A percentile compares a stretch with the other conserved stretches of the same genome.
phyloP scores from a whole-genome alignment of 2,888 invertebrate genomes.

The Pristionchus entomophagus region DNA sequence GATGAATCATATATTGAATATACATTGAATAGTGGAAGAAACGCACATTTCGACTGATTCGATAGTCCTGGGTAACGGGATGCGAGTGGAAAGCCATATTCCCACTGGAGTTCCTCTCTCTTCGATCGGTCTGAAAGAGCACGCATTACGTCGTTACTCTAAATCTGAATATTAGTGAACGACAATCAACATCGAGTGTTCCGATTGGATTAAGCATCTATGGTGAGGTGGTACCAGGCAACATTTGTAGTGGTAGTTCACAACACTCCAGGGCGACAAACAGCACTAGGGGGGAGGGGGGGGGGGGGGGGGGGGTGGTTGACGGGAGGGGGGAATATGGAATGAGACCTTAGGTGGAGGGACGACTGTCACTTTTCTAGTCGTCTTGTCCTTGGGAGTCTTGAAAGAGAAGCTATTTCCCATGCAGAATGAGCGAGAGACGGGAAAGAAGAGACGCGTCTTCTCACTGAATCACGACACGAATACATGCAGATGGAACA shows the following conservation, averaged over 20 bases:
- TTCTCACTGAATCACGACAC: constrained; percentile 41
- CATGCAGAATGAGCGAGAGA: constrained; percentile 32
- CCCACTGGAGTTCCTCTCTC: background rate
- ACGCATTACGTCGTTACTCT: background rate
- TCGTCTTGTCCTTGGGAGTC: constrained; percentile 26
- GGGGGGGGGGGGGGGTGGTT: background rate
- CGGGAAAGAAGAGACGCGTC: constrained; percentile 20
- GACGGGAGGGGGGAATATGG: background rate
- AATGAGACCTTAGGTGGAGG: constrained; percentile 24
- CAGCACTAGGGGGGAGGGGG: background rate
- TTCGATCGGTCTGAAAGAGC: constrained; percentile 10
- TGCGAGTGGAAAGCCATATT: constrained; percentile 61
- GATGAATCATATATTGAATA: background rate
- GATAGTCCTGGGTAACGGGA: constrained; percentile 65
- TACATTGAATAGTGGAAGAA: background rate
- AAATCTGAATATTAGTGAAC: background rate
- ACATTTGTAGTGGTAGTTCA: background rate
- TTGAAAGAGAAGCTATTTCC: constrained; percentile 33
- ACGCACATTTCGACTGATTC: constrained; percentile 61
- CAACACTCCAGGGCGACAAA: background rate
- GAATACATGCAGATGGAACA: constrained; percentile 33
- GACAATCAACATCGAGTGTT: background rate
- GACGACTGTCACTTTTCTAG: constrained; percentile 29
- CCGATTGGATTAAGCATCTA: background rate
- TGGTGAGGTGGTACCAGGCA: background rate